Evolutionary conservation across 2,113 vertebrate species (phyloP).

Genomic region (Oxyruncus cristatus): DNA sequence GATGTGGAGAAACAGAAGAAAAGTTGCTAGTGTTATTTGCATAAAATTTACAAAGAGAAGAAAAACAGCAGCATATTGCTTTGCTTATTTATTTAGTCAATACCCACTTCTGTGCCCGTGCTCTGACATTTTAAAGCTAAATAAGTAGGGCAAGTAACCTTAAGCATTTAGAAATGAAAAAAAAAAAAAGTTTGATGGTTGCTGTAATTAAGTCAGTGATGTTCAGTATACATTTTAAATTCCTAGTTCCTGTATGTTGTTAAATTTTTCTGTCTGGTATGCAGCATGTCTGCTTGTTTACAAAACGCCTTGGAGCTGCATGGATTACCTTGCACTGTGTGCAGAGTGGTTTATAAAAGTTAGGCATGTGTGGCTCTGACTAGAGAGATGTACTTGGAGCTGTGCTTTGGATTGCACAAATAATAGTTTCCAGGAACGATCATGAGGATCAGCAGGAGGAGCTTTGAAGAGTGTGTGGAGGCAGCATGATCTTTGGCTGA

Average conservation of each 20-base stretch:
- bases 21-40: background rate
- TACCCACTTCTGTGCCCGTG: background rate
- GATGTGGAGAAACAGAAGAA: background rate
- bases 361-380: background rate
- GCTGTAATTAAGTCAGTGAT: background rate
- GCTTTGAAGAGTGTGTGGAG: background rate
- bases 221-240: background rate
- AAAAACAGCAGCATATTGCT: background rate
- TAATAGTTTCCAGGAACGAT: constrained; percentile 41
- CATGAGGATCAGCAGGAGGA: constrained; percentile 8
- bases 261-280: background rate
- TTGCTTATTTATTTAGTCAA: background rate
- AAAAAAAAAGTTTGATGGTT: background rate
- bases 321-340: background rate
- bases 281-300: constrained; percentile 12
- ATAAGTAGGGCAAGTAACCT: background rate
- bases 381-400: background rate
- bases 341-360: background rate
- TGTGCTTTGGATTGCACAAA: background rate
- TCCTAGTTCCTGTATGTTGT: background rate
- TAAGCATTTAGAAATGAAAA: background rate
- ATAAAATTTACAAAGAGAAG: background rate
- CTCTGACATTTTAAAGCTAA: background rate
- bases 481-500: background rate
- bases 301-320: background rate